Conservation (phyloP, 2,888 invertebrate species). For the Dione vanillae region DNA sequence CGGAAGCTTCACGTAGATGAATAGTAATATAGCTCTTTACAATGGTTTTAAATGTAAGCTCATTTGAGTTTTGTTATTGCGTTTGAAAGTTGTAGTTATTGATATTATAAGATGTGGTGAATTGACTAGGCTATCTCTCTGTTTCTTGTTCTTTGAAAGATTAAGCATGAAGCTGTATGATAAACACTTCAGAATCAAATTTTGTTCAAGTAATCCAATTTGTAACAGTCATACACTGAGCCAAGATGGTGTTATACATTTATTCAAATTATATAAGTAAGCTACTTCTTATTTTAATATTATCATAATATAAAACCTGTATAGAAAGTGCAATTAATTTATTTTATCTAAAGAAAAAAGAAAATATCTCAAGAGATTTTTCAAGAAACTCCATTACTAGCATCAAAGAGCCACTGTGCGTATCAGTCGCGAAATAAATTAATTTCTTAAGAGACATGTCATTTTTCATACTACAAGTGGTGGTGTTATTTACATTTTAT, state of each 20-base stretch:
- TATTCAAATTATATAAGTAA: too few relatives aligned
- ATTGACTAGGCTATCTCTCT: too few relatives aligned
- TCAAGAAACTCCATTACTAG: constrained; percentile 11
- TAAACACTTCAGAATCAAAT: too few relatives aligned
- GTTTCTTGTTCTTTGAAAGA: too few relatives aligned
- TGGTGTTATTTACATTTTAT: too few relatives aligned
- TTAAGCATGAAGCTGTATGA: too few relatives aligned
- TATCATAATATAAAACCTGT: neutral
- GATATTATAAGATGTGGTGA: too few relatives aligned
- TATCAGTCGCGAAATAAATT: constrained; percentile 10
- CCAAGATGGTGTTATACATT: too few relatives aligned
- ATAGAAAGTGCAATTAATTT: neutral
- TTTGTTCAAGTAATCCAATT: too few relatives aligned
- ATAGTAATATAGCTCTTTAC: neutral
- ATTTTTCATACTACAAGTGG: neutral
- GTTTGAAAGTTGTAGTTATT: neutral
- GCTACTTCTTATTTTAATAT: neutral
- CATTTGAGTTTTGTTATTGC: neutral
- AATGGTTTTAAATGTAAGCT: neutral
- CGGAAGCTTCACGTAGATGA: constrained; percentile 1
- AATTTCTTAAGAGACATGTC: neutral
- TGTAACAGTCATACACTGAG: too few relatives aligned
- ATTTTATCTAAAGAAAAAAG: constrained; percentile 12
- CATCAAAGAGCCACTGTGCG: constrained; percentile 14
- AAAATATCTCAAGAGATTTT: constrained; percentile 11